A percentile compares a stretch with the other conserved stretches of the same genome.
Evolutionary conservation across 2,113 vertebrate species (phyloP).

Genomic region (Neotoma lepida): DNA sequence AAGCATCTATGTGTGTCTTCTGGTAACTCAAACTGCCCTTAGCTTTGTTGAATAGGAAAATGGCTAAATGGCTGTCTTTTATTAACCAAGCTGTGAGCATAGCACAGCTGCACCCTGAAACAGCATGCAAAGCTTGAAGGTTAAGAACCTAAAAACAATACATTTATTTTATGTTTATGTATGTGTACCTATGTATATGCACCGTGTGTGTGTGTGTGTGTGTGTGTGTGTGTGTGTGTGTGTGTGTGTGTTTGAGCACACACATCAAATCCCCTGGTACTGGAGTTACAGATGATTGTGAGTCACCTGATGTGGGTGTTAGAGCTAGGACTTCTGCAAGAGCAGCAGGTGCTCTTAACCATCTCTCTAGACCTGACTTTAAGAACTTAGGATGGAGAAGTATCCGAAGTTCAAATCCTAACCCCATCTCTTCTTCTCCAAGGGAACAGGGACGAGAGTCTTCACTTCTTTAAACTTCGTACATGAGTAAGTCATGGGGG

Average conservation of each 20-base stretch:
- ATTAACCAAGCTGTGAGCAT: not conserved
- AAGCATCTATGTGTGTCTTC: not conserved
- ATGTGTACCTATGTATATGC: not conserved
- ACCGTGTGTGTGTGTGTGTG: not conserved
- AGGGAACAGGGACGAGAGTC: not conserved
- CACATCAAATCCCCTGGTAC: not conserved
- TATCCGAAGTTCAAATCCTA: not conserved
- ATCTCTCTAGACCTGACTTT: not conserved
- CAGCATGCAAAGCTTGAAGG: not conserved
- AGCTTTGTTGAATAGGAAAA: not conserved
- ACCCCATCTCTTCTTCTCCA: not conserved
- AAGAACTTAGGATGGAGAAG: not conserved
- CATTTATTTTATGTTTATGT: not conserved
- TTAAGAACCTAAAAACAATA: not conserved
- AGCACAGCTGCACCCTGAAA: not conserved
- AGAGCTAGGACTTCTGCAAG: not conserved
- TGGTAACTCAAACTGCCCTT: not conserved
- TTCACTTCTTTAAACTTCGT: not conserved
- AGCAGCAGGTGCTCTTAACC: not conserved
- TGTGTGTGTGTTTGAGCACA: not conserved
- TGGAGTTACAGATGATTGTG: not conserved
- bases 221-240: not conserved
- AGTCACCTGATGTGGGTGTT: not conserved
- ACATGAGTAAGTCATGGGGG: not conserved
- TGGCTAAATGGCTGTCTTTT: not conserved